Evolutionary conservation across 2,888 invertebrate species (phyloP).

Genomic region (Drosophila formosana): DNA sequence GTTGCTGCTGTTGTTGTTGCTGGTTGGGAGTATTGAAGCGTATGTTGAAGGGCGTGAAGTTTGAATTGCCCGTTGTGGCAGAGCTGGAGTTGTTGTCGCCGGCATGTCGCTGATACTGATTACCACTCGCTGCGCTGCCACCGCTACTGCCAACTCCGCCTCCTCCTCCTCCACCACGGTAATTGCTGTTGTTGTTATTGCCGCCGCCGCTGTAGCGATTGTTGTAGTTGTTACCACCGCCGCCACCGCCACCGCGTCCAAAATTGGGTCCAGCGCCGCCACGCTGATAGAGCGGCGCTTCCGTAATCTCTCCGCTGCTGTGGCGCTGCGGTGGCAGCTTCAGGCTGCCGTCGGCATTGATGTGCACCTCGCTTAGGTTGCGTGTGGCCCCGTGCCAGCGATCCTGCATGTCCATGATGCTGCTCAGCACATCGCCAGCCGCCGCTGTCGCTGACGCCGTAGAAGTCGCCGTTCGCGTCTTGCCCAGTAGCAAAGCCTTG

Average conservation of each 20-base stretch:
- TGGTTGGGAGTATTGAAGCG: conserved; percentile 79
- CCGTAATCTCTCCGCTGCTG: conserved; percentile 68
- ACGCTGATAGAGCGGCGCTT: conserved; percentile 89
- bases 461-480: conserved; percentile 44
- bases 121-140: conserved; percentile 42
- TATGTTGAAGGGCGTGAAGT: conserved; percentile 75
- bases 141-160: conserved; percentile 39
- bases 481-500: conserved; percentile 77
- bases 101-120: conserved; percentile 62
- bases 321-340: conserved; percentile 82
- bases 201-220: conserved; percentile 68
- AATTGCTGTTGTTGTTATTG: conserved; percentile 44
- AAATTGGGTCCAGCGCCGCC: conserved; percentile 85
- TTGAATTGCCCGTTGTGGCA: conserved; percentile 20
- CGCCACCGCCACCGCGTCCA: conserved; percentile 84
- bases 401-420: conserved; percentile 90
- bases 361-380: conserved; percentile 86
- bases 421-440: conserved; percentile 88
- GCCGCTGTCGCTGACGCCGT: conserved; percentile 15
- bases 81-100: conserved; percentile 59
- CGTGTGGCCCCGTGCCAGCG: conserved; percentile 89
- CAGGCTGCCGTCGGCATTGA: conserved; percentile 87
- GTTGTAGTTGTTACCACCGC: conserved; percentile 58
- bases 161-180: conserved; percentile 57
- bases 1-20: conserved; percentile 53